Conservation (phyloP, 2,888 invertebrate genomes). For the Theodoxus fluviatilis region DNA sequence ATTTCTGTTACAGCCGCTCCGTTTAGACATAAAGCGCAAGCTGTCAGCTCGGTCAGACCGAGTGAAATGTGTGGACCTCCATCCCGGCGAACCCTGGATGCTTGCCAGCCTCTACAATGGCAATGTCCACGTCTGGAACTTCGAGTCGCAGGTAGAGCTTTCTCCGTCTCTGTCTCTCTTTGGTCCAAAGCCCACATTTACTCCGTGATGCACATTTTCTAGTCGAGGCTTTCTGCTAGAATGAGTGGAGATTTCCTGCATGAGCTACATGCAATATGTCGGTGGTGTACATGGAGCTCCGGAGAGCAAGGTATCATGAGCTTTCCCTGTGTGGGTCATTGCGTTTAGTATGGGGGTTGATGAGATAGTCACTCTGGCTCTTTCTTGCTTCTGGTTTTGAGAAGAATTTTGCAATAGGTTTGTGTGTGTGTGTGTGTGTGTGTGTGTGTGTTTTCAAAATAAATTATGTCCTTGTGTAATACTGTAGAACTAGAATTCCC, state of each 20-base stretch:
- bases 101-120: conserved; percentile 97
- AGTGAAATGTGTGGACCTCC: conserved; percentile 97
- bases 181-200: too few relatives aligned
- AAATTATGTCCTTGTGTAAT: too few relatives aligned
- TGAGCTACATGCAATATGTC: not conserved
- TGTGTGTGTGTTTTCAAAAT: too few relatives aligned
- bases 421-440: too few relatives aligned
- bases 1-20: conserved; percentile 75
- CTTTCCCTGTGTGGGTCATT: too few relatives aligned
- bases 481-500: too few relatives aligned
- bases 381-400: too few relatives aligned
- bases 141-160: conserved; percentile 80
- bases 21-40: conserved; percentile 97
- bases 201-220: not conserved
- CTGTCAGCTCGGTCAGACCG: conserved; percentile 96
- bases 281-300: not conserved
- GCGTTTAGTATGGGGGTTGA: too few relatives aligned
- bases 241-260: not conserved
- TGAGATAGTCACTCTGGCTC: too few relatives aligned
- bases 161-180: not conserved
- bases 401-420: too few relatives aligned
- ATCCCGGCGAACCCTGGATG: conserved; percentile 98
- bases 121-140: conserved; percentile 99
- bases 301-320: too few relatives aligned
- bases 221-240: too few relatives aligned